Conservation (phyloP, 2,888 invertebrate species). For the Pomacea canaliculata region DNA sequence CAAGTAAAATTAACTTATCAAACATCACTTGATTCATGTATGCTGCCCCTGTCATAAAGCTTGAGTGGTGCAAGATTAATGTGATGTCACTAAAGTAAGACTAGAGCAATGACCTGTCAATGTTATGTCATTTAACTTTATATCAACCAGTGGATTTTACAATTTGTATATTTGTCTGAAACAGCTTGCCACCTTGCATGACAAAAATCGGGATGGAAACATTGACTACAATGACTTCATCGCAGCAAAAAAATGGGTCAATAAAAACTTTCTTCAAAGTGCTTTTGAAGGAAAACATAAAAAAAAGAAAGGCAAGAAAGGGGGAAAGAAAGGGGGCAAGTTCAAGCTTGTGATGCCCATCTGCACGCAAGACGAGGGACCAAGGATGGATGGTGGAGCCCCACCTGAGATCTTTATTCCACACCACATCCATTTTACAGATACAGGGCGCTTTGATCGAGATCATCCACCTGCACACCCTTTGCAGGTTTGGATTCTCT, state of each 20-base stretch:
- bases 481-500: constrained; percentile 37
- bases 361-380: constrained; percentile 64
- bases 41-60: too few relatives aligned
- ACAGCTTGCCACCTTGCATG: constrained; percentile 43
- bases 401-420: constrained; percentile 67
- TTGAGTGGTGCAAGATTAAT: too few relatives aligned
- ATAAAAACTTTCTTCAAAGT: constrained; percentile 64
- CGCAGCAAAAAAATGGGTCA: constrained; percentile 68
- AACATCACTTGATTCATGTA: too few relatives aligned
- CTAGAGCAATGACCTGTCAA: too few relatives aligned
- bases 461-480: constrained; percentile 68
- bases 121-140: too few relatives aligned
- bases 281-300: constrained; percentile 69
- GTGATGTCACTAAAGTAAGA: too few relatives aligned
- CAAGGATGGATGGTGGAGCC: constrained; percentile 63
- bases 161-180: neutral
- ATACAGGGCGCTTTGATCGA: constrained; percentile 65
- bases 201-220: constrained; percentile 60
- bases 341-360: constrained; percentile 69
- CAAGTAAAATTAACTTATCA: too few relatives aligned
- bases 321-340: constrained; percentile 66
- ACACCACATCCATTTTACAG: constrained; percentile 66
- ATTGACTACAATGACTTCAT: constrained; percentile 68
- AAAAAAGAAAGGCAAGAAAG: constrained; percentile 65
- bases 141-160: too few relatives aligned